Evolutionary conservation across 2,113 vertebrate species (phyloP).

Genomic region (Procavia capensis): DNA sequence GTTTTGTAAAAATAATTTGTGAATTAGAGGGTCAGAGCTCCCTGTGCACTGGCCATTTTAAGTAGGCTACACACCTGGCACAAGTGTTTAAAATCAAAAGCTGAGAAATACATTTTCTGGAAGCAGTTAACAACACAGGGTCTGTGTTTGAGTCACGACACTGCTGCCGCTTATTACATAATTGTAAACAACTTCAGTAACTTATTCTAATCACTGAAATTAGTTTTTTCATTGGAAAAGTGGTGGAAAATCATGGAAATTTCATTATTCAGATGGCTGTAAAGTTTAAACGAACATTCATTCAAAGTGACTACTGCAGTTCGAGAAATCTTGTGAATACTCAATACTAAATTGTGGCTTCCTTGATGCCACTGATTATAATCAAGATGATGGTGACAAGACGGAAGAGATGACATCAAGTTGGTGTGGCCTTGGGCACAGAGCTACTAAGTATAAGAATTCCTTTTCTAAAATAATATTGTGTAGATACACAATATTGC

Average conservation of each 20-base stretch:
- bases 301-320: not conserved
- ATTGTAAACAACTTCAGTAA: not conserved
- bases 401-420: not conserved
- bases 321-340: not conserved
- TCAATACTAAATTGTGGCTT: not conserved
- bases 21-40: not conserved
- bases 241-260: not conserved
- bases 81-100: not conserved
- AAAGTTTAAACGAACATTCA: not conserved
- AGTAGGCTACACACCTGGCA: not conserved
- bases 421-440: not conserved
- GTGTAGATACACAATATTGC: rapidly evolving
- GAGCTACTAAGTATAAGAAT: not conserved
- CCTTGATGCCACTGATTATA: not conserved
- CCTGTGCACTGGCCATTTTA: not conserved
- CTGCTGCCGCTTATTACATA: not conserved
- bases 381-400: no score
- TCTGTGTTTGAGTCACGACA: not conserved
- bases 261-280: not conserved
- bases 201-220: not conserved
- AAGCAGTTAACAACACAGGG: not conserved
- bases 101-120: not conserved
- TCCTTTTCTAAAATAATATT: not conserved
- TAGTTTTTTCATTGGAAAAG: not conserved
- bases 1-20: not conserved